Evolutionary conservation across 2,888 invertebrate genomes (phyloP).

Genomic region (Dascillus cervinus): DNA sequence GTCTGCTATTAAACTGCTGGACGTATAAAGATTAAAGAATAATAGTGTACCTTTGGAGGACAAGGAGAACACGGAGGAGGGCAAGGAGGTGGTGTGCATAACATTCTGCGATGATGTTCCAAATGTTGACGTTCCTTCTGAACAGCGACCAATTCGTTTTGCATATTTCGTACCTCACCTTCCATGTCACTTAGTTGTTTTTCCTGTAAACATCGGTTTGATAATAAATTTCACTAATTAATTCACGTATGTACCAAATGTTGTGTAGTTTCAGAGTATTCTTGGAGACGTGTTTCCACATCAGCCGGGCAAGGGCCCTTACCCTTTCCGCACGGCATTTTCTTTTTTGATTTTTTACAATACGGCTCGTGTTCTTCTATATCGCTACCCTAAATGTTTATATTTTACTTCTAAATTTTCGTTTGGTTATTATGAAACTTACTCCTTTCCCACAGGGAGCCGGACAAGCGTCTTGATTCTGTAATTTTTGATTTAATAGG

Average conservation of each 20-base stretch:
- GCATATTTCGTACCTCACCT: constrained; percentile 50
- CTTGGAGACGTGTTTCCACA: constrained; percentile 37
- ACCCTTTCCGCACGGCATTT: constrained; percentile 33
- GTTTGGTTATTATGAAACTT: too few relatives aligned
- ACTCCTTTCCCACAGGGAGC: constrained; percentile 10
- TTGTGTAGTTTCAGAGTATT: constrained; percentile 42
- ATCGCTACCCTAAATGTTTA: too few relatives aligned
- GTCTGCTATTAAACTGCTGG: too few relatives aligned
- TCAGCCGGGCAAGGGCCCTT: constrained; percentile 42
- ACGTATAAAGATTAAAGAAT: too few relatives aligned
- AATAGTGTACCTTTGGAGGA: too few relatives aligned
- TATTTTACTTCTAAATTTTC: too few relatives aligned
- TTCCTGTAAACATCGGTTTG: constrained; percentile 41
- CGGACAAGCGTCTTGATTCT: constrained; percentile 15
- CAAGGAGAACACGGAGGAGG: constrained; percentile 32
- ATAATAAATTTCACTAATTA: constrained; percentile 1
- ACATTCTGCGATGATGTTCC: constrained; percentile 39
- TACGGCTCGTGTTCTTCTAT: too few relatives aligned
- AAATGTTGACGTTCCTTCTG: constrained; percentile 47
- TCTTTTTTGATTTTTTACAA: constrained; percentile 13
- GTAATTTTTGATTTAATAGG: constrained; percentile 48
- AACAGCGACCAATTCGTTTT: constrained; percentile 44
- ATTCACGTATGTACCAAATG: constrained; percentile 33
- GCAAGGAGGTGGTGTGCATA: constrained; percentile 19
- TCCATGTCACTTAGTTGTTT: constrained; percentile 54